Conservation (phyloP, 2,888 invertebrate genomes). For the Odontocolon sp. region DNA sequence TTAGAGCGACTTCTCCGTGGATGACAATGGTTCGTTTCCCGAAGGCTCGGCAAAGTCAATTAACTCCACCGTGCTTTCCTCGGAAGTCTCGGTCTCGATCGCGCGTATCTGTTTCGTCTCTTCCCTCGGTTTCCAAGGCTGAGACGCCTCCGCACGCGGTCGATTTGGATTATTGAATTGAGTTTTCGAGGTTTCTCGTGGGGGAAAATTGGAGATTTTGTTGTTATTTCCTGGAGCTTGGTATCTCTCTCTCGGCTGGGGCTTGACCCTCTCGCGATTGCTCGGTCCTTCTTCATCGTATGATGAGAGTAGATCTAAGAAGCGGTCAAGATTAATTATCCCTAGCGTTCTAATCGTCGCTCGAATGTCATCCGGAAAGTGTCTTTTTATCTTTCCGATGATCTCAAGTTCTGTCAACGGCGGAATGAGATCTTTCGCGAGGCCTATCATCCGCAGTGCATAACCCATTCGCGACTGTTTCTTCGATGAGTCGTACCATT, state of each 20-base stretch:
- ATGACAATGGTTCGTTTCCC: constrained; percentile 31
- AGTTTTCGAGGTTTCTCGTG: not conserved
- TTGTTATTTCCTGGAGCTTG: not conserved
- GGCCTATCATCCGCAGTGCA: not conserved
- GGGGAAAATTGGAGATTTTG: too few species aligned
- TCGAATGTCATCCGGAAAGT: constrained; percentile 13
- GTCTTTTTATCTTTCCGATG: not conserved
- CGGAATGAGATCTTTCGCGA: not conserved
- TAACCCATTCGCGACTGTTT: not conserved
- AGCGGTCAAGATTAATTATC: not conserved
- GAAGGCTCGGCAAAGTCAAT: not conserved
- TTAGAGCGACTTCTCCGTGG: not conserved
- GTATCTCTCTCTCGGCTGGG: not conserved
- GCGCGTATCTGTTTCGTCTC: not conserved
- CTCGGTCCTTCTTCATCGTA: not conserved
- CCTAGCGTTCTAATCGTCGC: not conserved
- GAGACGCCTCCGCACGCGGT: not conserved
- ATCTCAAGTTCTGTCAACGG: not conserved
- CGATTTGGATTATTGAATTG: not conserved
- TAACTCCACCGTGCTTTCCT: not conserved
- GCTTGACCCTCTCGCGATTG: not conserved
- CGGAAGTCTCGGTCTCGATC: not conserved
- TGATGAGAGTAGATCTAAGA: constrained; percentile 1
- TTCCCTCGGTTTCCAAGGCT: not conserved
- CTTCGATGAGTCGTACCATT: not conserved